Evolutionary conservation across 2,113 vertebrate genomes (phyloP), one percentile per base, ranked within the genome.

Genomic region (Ardeotis arabs): DNA sequence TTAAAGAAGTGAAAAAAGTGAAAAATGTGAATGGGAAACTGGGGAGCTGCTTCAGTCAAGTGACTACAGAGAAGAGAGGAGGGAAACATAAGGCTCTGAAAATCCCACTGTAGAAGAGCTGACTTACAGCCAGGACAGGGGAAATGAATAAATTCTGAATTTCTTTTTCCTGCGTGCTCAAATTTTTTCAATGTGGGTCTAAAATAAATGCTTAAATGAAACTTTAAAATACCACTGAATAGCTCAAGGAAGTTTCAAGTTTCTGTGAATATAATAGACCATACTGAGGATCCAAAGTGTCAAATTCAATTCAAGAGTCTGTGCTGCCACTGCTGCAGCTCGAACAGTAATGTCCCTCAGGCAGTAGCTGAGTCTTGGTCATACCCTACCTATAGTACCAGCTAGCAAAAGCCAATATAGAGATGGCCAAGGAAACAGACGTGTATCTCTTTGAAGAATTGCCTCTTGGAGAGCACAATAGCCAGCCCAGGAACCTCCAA

Each of bases 1-100:
- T 76, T 93, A 93, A 92, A 90, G 37, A 92, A 84, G 35, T 66
- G 8, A 70, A 95, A 84, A 93, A 92, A 84, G 35, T 66, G 8
- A 70, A 95, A 84, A 93, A 88, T 37, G 13, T 45, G 88, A 89
- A 81, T 53, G 69, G 68, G 69, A 87, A 91, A 35, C 2, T 63
- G 24, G 22, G 49, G 44, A 84, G 25, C 66, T 91, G 31, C 59
- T 89, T 92, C 41, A 77, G 64, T 63, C 50, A 88, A 79, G 27
- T 78, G 66, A 68, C 49, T 21, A 49, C 29, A 95, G 44, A 92
- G 69, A 68, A 92, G 8, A 77, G 49, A 12, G 27, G 6, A 91
- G 35, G 9, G 29, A 82, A 91, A 87, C 12, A 41, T 31, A 56
- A 45, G 18, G 9, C 39, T 90, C 87, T 62, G 35, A 83, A 96